Conservation (phyloP, 2,797 vertebrate species). For the Chaetophractus vellerosus region DNA sequence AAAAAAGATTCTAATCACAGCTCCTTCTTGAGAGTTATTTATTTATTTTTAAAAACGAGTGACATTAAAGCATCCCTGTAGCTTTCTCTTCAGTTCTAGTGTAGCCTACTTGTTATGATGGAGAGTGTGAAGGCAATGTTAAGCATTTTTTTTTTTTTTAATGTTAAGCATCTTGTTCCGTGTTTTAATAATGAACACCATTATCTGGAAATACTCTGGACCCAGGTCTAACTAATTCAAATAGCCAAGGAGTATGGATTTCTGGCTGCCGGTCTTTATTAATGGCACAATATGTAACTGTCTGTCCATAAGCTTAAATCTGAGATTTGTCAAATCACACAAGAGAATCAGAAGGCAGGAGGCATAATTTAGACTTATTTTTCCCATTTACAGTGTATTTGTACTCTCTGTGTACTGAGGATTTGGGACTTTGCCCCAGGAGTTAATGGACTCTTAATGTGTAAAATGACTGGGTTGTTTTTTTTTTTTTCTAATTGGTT, state of each 20-base stretch:
- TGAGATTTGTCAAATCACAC: background rate
- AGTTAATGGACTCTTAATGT: slow-evolving; percentile 73
- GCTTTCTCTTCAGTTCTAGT: background rate
- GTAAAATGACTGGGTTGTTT: slow-evolving; percentile 63
- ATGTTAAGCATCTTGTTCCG: background rate
- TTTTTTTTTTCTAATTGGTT: slow-evolving; percentile 34
- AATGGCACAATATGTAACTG: slow-evolving; percentile 19
- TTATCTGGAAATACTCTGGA: background rate
- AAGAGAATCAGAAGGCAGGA: slow-evolving; percentile 27
- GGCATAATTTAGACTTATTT: slow-evolving; percentile 46
- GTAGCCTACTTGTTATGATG: background rate
- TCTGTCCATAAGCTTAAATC: background rate
- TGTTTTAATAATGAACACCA: slow-evolving; percentile 52
- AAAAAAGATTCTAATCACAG: background rate
- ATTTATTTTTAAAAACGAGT: slow-evolving; percentile 24
- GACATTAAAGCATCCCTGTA: background rate
- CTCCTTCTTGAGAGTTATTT: background rate
- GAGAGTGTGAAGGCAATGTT: background rate
- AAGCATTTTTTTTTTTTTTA: background rate
- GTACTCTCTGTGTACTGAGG: background rate
- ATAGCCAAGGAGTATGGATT: background rate
- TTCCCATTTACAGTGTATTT: slow-evolving; percentile 41
- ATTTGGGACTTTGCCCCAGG: slow-evolving; percentile 7
- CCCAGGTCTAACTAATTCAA: background rate
- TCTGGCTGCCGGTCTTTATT: slow-evolving; percentile 34